Evolutionary conservation across 2,888 invertebrate species (phyloP).

Genomic region (Lymantria monacha): DNA sequence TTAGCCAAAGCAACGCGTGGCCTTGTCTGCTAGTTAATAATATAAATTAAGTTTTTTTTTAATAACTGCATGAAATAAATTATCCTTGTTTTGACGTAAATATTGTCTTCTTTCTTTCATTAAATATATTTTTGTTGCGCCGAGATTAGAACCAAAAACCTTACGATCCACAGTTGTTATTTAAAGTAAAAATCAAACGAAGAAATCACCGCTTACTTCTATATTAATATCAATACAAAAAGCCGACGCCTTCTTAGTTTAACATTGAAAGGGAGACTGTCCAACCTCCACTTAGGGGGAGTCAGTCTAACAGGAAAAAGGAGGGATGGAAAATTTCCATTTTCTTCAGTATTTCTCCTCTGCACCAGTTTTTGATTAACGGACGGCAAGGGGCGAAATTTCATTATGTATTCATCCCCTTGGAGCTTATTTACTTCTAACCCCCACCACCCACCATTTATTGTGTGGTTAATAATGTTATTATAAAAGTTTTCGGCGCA

Average conservation of each 20-base stretch:
- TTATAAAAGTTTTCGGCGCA: constrained; percentile 37
- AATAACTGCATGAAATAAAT: too few relatives aligned
- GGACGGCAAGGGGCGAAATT: constrained; percentile 75
- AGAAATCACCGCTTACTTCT: too few relatives aligned
- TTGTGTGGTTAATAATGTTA: constrained; percentile 43
- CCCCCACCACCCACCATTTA: constrained; percentile 36
- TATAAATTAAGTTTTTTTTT: too few relatives aligned
- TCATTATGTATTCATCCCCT: constrained; percentile 80
- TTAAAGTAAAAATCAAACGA: too few relatives aligned
- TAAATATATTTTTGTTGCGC: too few relatives aligned
- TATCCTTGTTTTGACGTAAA: too few relatives aligned
- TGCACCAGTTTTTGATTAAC: constrained; percentile 81
- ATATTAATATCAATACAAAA: constrained; percentile 2
- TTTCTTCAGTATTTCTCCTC: constrained; percentile 79
- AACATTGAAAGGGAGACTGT: constrained; percentile 50
- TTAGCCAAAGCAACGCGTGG: too few relatives aligned
- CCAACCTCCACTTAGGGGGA: constrained; percentile 48
- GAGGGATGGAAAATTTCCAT: constrained; percentile 82
- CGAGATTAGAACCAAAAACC: too few relatives aligned
- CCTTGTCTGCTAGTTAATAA: too few relatives aligned
- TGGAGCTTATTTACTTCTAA: constrained; percentile 65
- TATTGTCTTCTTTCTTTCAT: too few relatives aligned
- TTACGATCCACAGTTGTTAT: too few relatives aligned
- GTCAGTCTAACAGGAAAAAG: constrained; percentile 78
- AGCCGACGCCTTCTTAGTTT: constrained; percentile 41